Evolutionary conservation across 2,888 invertebrate genomes (phyloP).

Genomic region (Notodonta ziczac): DNA sequence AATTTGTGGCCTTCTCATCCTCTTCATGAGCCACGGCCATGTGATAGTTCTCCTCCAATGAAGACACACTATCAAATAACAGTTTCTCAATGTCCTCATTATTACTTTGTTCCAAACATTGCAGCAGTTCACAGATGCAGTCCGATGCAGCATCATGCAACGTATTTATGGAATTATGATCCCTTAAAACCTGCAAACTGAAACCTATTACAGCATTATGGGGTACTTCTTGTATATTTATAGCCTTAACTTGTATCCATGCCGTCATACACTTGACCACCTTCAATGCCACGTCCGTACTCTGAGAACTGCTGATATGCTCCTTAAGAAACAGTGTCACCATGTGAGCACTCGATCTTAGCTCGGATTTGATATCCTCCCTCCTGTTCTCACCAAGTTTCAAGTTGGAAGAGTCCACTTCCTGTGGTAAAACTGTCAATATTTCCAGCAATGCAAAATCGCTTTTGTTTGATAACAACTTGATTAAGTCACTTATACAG

Average conservation of each 20-base stretch:
- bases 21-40: slow-evolving; percentile 97
- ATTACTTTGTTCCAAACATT: slow-evolving; percentile 91
- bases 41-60: slow-evolving; percentile 94
- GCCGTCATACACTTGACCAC: slow-evolving; percentile 95
- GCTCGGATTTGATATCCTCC: slow-evolving; percentile 91
- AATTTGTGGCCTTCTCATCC: slow-evolving; percentile 96
- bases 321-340: slow-evolving; percentile 92
- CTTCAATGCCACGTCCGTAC: slow-evolving; percentile 88
- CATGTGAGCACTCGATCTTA: slow-evolving; percentile 89
- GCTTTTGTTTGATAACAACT: slow-evolving; percentile 88
- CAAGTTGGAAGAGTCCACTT: slow-evolving; percentile 92
- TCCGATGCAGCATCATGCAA: slow-evolving; percentile 96
- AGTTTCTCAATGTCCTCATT: slow-evolving; percentile 90
- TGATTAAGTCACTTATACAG: slow-evolving; percentile 93
- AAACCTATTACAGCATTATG: slow-evolving; percentile 90
- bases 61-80: slow-evolving; percentile 92
- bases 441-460: slow-evolving; percentile 95
- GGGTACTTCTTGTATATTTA: slow-evolving; percentile 89
- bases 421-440: slow-evolving; percentile 97
- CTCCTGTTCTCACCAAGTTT: slow-evolving; percentile 96
- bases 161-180: slow-evolving; percentile 84
- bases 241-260: slow-evolving; percentile 94
- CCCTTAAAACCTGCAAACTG: slow-evolving; percentile 88
- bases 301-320: slow-evolving; percentile 88
- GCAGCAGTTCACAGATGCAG: slow-evolving; percentile 93